Evolutionary conservation across 2,888 invertebrate species (phyloP).

Genomic region (Hirtodrosophila alboralis): DNA sequence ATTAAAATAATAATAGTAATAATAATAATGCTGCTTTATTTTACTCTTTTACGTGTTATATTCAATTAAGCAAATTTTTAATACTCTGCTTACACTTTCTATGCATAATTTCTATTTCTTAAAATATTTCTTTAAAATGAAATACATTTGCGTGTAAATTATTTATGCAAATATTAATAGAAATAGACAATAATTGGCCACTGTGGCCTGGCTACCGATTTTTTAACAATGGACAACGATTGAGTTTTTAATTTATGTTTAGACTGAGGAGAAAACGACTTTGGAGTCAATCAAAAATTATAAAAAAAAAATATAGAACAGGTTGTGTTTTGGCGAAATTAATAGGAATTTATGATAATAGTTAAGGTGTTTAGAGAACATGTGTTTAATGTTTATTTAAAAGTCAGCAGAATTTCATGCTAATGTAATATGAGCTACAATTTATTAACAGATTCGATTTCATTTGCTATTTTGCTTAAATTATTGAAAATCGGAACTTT

Average conservation of each 20-base stretch:
- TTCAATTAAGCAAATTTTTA: constrained; percentile 60
- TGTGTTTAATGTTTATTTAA: too few relatives aligned
- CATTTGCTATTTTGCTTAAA: too few relatives aligned
- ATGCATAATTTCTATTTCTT: constrained; percentile 19
- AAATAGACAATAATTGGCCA: constrained; percentile 48
- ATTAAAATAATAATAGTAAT: too few relatives aligned
- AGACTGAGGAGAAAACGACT: constrained; percentile 7
- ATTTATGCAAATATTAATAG: constrained; percentile 59
- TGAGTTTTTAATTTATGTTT: constrained; percentile 22
- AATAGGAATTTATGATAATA: not conserved
- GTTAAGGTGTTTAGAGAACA: too few relatives aligned
- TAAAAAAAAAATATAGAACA: not conserved
- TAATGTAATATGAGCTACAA: too few relatives aligned
- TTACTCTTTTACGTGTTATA: constrained; percentile 50
- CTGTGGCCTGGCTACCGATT: constrained; percentile 31
- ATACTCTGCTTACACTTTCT: constrained; percentile 55
- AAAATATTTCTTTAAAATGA: constrained; percentile 14
- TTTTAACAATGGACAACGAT: constrained; percentile 31
- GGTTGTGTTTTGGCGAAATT: too few relatives aligned
- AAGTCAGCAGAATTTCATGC: too few relatives aligned
- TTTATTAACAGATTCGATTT: too few relatives aligned
- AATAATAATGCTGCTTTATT: constrained; percentile 24
- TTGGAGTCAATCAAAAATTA: not conserved
- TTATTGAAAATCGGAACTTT: too few relatives aligned
- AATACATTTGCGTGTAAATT: constrained; percentile 64